Conservation (phyloP, 2,888 invertebrate genomes). For the Temnothorax rugatulus region DNA sequence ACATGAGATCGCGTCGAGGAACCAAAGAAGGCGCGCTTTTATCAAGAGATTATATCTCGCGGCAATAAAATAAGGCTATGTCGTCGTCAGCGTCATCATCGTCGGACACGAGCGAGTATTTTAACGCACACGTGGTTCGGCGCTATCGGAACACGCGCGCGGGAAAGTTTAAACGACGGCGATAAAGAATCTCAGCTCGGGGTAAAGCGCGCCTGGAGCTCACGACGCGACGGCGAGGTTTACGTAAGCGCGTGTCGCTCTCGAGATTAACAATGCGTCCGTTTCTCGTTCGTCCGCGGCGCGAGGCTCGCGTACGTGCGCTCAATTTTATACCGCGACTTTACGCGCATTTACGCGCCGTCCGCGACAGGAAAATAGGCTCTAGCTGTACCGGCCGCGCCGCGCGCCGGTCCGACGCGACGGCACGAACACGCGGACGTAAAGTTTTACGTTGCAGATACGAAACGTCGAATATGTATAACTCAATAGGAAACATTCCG, state of each 20-base stretch:
- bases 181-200: conserved; percentile 46
- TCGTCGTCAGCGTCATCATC: conserved; percentile 11
- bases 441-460: conserved; percentile 37
- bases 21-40: conserved; percentile 55
- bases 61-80: conserved; percentile 58
- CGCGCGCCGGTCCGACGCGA: not conserved
- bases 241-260: conserved; percentile 45
- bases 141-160: conserved; percentile 9
- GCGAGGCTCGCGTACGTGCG: not conserved
- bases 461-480: conserved; percentile 39
- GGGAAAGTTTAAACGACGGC: conserved; percentile 48
- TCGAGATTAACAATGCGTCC: conserved; percentile 29
- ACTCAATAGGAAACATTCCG: conserved; percentile 42
- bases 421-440: conserved; percentile 26
- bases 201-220: not conserved
- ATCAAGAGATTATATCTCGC: conserved; percentile 50
- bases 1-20: conserved; percentile 6
- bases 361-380: not conserved
- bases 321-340: conserved; percentile 29
- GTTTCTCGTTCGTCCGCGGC: not conserved
- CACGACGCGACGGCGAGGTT: not conserved
- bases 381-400: not conserved
- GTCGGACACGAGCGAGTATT: conserved; percentile 16
- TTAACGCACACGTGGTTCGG: conserved; percentile 12
- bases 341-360: conserved; percentile 15